Evolutionary conservation across 2,113 vertebrate species (phyloP), one percentile per base, ranked within the genome.

Genomic region (human): DNA sequence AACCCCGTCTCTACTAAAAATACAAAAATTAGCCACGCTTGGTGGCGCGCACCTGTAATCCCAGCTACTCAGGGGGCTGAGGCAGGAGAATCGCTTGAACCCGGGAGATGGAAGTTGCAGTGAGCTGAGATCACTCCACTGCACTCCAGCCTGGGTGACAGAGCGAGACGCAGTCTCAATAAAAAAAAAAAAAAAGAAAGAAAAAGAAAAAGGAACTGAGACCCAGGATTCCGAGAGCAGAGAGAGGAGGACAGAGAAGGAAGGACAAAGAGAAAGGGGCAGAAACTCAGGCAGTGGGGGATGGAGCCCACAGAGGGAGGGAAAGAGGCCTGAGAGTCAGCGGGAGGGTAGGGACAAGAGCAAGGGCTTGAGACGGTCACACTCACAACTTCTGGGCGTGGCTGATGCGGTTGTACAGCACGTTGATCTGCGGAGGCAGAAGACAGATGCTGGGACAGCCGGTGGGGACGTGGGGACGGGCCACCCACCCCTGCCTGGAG

Each of bases 301-400:
- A 6, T 6, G 12, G 40, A 38, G 35, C 7, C 18, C n/a, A 27
- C 61, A 57, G 25, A 43, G 48, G 10, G 25, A 23, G 16, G 12
- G 83, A 68, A 22, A 16, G 30, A 25, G 14, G 20, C 45, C 35
- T 17, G 5, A 17, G n/a, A n/a, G 35, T 5, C 32, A 4, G 61
- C 4, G 38, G 32, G 50, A 8, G 10, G 8, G 30, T 10, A 18
- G 10, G 61, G 61, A 30, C 27, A 0, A 30, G 12, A 64, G 30
- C 32, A 38, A 48, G 23, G 52, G 14, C 32, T 1, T 9, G 8
- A 20, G 16, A 10, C 20, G 0, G 2, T 3, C 27, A 3, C 80
- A 98, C 98, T 98, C 92, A 98, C 98, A 98, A 98, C 94, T 98
- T 98, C 98, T 98, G 98, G 81, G 98, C 98, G 0, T 98, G 98